Evolutionary conservation across 2,113 vertebrate genomes (phyloP).

Genomic region (Bothrops jararaca): DNA sequence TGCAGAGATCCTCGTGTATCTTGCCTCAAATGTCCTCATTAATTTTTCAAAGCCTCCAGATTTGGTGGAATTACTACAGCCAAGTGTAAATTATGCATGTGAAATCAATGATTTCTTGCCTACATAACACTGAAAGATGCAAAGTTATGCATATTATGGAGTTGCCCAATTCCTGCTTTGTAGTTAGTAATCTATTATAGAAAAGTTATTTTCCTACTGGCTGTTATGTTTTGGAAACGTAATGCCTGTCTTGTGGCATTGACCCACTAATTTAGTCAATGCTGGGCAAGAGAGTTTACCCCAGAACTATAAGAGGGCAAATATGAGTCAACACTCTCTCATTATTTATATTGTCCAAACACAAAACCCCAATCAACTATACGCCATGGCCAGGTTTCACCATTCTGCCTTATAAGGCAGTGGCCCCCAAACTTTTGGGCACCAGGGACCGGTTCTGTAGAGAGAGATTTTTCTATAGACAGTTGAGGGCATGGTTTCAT

Average conservation of each 20-base stretch:
- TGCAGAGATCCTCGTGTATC: not conserved
- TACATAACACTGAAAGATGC: not conserved
- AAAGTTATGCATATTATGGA: conserved; percentile 6
- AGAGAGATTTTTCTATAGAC: no score
- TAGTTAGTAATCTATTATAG: not conserved
- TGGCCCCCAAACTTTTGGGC: no score
- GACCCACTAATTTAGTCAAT: not conserved
- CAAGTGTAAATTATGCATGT: conserved; percentile 26
- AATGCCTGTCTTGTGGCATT: not conserved
- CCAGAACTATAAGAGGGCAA: not conserved
- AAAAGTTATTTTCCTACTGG: not conserved
- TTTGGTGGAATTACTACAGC: conserved; percentile 37
- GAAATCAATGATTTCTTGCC: conserved; percentile 20
- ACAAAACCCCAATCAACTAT: not conserved
- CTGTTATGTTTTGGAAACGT: not conserved
- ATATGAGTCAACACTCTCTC: not conserved
- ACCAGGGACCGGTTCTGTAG: no score
- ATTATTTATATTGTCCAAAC: not conserved
- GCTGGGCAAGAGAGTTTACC: not conserved
- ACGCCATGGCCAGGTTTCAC: not conserved
- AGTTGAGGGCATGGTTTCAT: no score
- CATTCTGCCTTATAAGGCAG: not conserved
- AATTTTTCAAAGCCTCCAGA: conserved; percentile 30
- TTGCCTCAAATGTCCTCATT: conserved; percentile 33
- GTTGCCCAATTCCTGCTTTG: not conserved